phyloP scores from a whole-genome alignment of 2,888 invertebrate species.

The Oscheius onirici region DNA sequence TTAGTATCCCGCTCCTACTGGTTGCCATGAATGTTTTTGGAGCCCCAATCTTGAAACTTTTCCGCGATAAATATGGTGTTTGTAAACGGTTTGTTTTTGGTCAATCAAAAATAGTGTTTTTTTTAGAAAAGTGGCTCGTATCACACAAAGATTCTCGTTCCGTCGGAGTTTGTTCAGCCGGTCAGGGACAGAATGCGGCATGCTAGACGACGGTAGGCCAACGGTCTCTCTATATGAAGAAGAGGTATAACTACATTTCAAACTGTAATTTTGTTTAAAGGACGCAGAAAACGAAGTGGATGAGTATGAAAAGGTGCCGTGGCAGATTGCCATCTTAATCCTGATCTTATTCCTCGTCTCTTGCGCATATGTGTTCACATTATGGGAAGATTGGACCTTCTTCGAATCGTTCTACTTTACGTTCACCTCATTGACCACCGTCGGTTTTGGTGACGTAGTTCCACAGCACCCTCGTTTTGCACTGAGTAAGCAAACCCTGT shows the following conservation, averaged over 20 bases:
- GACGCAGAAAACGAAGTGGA: slow-evolving; percentile 2
- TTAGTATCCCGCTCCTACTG: slow-evolving; percentile 93
- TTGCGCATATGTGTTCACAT: slow-evolving; percentile 60
- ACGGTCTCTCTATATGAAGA: neutral
- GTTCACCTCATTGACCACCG: slow-evolving; percentile 66
- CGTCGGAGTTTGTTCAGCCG: too few species aligned
- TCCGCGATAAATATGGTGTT: slow-evolving; percentile 44
- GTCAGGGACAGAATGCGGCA: too few species aligned
- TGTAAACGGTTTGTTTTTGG: slow-evolving; percentile 36
- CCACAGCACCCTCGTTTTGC: slow-evolving; percentile 65
- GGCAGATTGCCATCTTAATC: slow-evolving; percentile 46
- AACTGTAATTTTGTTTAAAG: too few species aligned
- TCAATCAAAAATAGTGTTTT: neutral
- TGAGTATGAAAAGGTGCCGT: slow-evolving; percentile 27
- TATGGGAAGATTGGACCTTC: slow-evolving; percentile 68
- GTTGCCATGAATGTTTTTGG: slow-evolving; percentile 93
- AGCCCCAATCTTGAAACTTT: slow-evolving; percentile 79
- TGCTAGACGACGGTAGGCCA: too few species aligned
- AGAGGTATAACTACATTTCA: too few species aligned
- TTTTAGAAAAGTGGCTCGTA: neutral
- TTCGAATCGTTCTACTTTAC: slow-evolving; percentile 67
- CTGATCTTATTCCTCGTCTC: slow-evolving; percentile 60
- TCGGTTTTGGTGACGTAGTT: slow-evolving; percentile 68
- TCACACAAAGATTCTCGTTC: too few species aligned
- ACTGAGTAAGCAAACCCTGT: slow-evolving; percentile 41